Evolutionary conservation across 2,113 vertebrate species (phyloP).

Genomic region (Aepyceros melampus): DNA sequence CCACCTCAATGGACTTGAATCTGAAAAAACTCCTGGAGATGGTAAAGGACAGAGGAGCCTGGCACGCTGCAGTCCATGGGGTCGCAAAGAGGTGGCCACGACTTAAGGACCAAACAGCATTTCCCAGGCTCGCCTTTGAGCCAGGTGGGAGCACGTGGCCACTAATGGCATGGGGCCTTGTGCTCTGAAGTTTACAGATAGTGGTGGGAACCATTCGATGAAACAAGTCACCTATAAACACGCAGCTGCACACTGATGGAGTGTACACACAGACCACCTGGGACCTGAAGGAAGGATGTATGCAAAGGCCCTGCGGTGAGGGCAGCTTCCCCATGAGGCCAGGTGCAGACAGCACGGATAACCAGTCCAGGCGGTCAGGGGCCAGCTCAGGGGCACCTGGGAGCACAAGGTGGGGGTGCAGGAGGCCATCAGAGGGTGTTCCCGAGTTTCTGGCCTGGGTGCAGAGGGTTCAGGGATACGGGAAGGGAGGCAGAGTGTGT

Average conservation of each 20-base stretch:
- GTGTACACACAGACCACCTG: fast-evolving
- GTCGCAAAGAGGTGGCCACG: background rate
- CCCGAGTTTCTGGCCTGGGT: background rate
- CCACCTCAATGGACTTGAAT: background rate
- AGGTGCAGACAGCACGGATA: fast-evolving
- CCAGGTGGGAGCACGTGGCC: fast-evolving
- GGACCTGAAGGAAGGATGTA: background rate
- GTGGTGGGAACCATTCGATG: background rate
- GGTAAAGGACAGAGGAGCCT: background rate
- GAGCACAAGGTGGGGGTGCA: background rate
- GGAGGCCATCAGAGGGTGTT: background rate
- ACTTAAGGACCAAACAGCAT: background rate
- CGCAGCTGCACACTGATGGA: fast-evolving
- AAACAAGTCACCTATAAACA: fast-evolving
- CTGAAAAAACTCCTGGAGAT: background rate
- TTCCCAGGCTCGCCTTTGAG: background rate
- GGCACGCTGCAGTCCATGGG: background rate
- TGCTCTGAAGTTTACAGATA: fast-evolving
- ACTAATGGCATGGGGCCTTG: fast-evolving
- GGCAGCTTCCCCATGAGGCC: background rate
- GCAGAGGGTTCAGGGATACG: fast-evolving
- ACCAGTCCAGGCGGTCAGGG: fast-evolving
- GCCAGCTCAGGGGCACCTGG: background rate
- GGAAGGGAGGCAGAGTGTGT: background rate
- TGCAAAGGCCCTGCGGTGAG: background rate